Base-by-base conservation (phyloP, 2,113 vertebrate species). In the Upupa epops region DNA sequence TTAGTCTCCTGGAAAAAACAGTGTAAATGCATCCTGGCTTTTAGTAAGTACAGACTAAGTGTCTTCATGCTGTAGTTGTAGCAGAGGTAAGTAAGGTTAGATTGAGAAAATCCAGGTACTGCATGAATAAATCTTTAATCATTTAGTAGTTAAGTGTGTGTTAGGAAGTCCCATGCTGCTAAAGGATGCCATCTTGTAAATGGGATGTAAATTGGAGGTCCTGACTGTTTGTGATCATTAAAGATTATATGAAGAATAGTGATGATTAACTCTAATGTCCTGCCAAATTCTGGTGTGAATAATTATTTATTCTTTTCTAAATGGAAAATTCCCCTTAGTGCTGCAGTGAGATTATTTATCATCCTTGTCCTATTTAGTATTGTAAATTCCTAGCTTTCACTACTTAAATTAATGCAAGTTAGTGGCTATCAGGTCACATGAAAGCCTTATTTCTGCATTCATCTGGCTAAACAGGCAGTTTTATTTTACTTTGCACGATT, bases 131-230 rank as follows among this genome's bases (percentile, higher is more conserved):
- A 24, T 95, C 90, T 94, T 95, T 89, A 94, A 96, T 95, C 70
- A 89, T 87, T 92, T 76, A 87, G 34, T 63, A 76, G 70, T 65
- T 89, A 74, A 90, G 81, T 93, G 51, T 1, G 0, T 90, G 66
- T 65, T 86, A 88, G 74, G 59, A 93, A 86, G 81, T 73, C 89
- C 42, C 96, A 93, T 52, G 93, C 66, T 90, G 92, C n/a, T 93
- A 83, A 86, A 86, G 90, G 51, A 82, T 90, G 58, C 51, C 86
- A 79, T 94, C 81, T 94, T 93, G 88, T 86, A 94, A 96, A 96
- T 92, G 83, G 94, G 93, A 92, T 93, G 90, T 78, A 94, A 95
- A 95, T 93, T 96, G 66, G 66, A 96, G 81, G 84, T 93, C 88
- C 26, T 90, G 83, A 82, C 93, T 93, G 76, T 93, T 95, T 93